Base-by-base conservation (phyloP, 2,113 vertebrate species). In the Melanotaenia duboulayi region DNA sequence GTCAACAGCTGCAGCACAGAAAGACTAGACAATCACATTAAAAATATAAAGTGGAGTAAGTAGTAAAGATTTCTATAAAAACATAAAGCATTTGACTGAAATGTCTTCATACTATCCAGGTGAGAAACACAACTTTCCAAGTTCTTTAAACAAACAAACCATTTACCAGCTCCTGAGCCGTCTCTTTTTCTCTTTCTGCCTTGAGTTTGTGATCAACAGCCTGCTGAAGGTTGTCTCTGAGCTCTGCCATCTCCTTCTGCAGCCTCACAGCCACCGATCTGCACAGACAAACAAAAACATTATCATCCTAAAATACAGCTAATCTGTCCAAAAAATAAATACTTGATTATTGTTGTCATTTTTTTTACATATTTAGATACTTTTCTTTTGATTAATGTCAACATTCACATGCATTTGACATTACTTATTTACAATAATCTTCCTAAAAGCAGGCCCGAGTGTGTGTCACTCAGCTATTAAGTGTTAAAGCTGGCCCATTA, bases 151-250 rank as follows among this genome's bases (percentile, higher is more conserved):
- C 54, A 74, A 63, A 76, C 71, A 51, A 63, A 74, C 67, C 65
- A 60, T 83, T 50, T 84, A 87, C 89, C 85, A 13, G 3, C 58
- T 87, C 81, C 59, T 51, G 65, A 51, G 89, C 68, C 35, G 84
- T 39, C 80, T 40, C 71, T 14, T 86, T 74, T 11, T 87, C 80
- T 55, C n/a, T 80, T 75, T 92, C 82, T 42, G 68, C 61, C 67
- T 80, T 28, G 13, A 79, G 23, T 46, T 78, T 90, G 65, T 84
- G 84, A 82, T 83, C 63, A 73, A 90, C 32, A 22, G 88, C 66
- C 48, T 90, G 28, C 65, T 87, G 69, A 40, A 90, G 74, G 32
- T 80, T 65, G 74, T 56, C 74, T 63, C 48, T 89, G 87, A 84
- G 51, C 74, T 81, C 44, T 23, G 17, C 65, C 63, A 86, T 68